A percentile compares a stretch with the other conserved stretches of the same genome.
Evolutionary conservation across 2,113 vertebrate species (phyloP).

Genomic region (Amphiprion percula): DNA sequence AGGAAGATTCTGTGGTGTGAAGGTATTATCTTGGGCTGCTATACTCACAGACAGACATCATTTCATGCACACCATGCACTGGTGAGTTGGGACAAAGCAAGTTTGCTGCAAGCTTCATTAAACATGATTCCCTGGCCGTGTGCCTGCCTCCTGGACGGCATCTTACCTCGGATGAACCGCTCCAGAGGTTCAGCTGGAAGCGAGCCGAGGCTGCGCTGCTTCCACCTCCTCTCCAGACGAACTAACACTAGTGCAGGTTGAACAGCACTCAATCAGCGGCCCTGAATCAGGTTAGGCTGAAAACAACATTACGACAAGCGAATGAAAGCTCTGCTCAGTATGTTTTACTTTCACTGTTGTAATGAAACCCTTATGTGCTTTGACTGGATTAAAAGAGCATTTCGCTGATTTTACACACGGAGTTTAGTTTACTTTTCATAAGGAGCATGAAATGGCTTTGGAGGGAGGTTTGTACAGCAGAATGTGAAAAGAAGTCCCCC

Average conservation of each 20-base stretch:
- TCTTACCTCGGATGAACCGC: constrained; percentile 43
- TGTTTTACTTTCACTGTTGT: neutral
- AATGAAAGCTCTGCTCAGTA: neutral
- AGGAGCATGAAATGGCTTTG: too few relatives aligned
- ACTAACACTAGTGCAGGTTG: neutral
- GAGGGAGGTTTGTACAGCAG: too few relatives aligned
- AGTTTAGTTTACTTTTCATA: neutral
- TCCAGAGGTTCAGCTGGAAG: constrained; percentile 17
- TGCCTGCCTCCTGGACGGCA: constrained; percentile 14
- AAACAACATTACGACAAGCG: neutral
- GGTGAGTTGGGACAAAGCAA: constrained; percentile 15
- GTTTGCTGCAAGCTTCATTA: constrained; percentile 37
- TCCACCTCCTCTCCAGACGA: neutral
- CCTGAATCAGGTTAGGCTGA: neutral
- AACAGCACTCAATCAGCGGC: neutral
- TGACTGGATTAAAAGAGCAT: neutral
- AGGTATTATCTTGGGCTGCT: neutral
- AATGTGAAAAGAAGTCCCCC: too few relatives aligned
- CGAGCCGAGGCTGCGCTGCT: constrained; percentile 22
- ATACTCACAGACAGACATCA: neutral
- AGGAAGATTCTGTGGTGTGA: neutral
- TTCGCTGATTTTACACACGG: neutral
- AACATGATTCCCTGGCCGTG: constrained; percentile 20
- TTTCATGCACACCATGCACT: constrained; percentile 11
- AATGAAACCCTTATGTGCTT: neutral